Conservation (phyloP, 1,140 invertebrate species). For the Paraescarpia echinospica region DNA sequence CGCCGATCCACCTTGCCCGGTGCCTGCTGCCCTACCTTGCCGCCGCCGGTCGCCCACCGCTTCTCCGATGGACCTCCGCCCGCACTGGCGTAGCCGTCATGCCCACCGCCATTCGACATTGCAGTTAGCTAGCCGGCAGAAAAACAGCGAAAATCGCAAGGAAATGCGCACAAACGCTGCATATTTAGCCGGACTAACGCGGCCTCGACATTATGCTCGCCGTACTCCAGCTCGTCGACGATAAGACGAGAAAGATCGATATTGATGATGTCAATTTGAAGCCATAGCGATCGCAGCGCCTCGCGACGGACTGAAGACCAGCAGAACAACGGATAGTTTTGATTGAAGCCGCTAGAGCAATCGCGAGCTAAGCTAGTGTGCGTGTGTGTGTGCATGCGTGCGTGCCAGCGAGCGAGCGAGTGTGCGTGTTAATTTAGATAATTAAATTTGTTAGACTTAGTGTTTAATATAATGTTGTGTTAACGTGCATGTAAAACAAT, state of each 20-base stretch:
- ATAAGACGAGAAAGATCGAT: conserved; percentile 5
- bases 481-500: too few species aligned
- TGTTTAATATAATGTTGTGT: too few species aligned
- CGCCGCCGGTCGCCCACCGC: neutral
- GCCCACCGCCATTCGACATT: neutral
- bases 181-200: neutral
- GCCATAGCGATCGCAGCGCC: neutral
- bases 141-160: neutral
- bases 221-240: neutral
- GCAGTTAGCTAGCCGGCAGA: neutral
- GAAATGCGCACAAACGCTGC: neutral
- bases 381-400: too few species aligned
- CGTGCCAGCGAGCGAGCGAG: too few species aligned
- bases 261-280: conserved; percentile 1
- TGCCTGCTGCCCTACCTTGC: neutral
- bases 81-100: neutral
- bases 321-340: neutral
- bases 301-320: neutral
- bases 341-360: neutral
- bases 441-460: too few species aligned
- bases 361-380: neutral
- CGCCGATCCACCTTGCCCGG: neutral
- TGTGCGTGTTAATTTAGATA: too few species aligned
- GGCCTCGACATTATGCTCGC: neutral
- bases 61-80: neutral